These are phyloP conservation scores for Oreochromis grahami DNA, from an alignment of 2,797 vertebrate genomes.

Conservation along the genomic window DNA sequence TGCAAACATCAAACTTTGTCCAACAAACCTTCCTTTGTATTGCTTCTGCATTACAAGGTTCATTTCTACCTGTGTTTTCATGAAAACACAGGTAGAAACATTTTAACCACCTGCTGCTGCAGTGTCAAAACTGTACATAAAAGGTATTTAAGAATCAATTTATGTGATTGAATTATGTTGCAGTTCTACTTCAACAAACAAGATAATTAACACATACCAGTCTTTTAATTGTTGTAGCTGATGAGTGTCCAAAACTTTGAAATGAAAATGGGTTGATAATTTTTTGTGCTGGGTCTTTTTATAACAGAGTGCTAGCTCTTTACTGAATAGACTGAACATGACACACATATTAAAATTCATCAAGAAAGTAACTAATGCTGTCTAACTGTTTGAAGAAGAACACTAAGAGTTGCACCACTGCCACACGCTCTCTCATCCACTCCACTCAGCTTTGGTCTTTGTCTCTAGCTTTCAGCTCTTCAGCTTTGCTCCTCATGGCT, in stretches of 20 bases:
- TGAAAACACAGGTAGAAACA: too few species aligned
- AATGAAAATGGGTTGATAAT: neutral
- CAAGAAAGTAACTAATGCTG: neutral
- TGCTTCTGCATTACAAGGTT: neutral
- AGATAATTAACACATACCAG: neutral
- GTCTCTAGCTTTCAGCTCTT: neutral
- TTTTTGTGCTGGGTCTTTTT: neutral
- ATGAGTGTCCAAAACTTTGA: neutral
- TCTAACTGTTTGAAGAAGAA: neutral
- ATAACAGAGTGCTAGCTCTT: neutral
- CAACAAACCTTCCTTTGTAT: too few species aligned
- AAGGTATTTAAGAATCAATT: neutral
- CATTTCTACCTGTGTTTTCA: neutral
- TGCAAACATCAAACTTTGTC: too few species aligned
- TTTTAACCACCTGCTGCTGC: neutral
- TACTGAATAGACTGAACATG: neutral
- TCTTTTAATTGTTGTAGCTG: neutral
- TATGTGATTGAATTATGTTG: neutral
- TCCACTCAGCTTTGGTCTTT: neutral
- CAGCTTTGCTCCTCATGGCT: neutral
- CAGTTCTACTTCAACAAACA: neutral
- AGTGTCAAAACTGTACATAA: neutral
- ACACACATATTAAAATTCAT: neutral
- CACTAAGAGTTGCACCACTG: neutral
- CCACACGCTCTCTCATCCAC: neutral